These are phyloP conservation scores for Polypterus senegalus DNA, from an alignment of 2,113 vertebrate species.

Conservation along the genomic window DNA sequence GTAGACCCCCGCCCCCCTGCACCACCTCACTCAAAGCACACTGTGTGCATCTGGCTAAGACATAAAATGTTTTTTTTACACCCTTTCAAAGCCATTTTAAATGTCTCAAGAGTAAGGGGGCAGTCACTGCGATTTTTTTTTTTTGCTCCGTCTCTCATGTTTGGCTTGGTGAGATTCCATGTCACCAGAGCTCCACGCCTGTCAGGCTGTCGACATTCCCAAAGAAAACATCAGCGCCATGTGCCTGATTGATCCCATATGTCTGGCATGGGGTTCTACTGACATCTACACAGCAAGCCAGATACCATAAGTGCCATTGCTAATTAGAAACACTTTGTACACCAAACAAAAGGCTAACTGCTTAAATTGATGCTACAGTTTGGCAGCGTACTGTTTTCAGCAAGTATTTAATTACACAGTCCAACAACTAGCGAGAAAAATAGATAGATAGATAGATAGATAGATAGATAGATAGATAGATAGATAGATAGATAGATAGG, in stretches of 20 bases:
- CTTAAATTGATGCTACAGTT: constrained; percentile 2
- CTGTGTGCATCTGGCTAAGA: constrained; percentile 39
- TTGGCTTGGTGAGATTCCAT: constrained; percentile 48
- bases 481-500: no score
- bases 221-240: constrained; percentile 60
- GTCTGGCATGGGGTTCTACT: constrained; percentile 44
- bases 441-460: no score
- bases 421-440: no score
- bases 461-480: no score
- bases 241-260: constrained; percentile 64
- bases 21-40: constrained; percentile 19
- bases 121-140: constrained; percentile 42
- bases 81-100: constrained; percentile 49
- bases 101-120: constrained; percentile 36
- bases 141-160: constrained; percentile 27
- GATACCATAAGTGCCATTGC: constrained; percentile 52
- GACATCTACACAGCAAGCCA: constrained; percentile 36
- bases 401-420: not conserved
- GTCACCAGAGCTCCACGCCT: constrained; percentile 56
- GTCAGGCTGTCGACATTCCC: constrained; percentile 69
- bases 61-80: constrained; percentile 41
- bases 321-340: constrained; percentile 44
- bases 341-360: constrained; percentile 14
- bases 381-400: not conserved
- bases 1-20: not conserved